Conservation (phyloP, 2,888 invertebrate species). For the Zaprionus obscuricornis region DNA sequence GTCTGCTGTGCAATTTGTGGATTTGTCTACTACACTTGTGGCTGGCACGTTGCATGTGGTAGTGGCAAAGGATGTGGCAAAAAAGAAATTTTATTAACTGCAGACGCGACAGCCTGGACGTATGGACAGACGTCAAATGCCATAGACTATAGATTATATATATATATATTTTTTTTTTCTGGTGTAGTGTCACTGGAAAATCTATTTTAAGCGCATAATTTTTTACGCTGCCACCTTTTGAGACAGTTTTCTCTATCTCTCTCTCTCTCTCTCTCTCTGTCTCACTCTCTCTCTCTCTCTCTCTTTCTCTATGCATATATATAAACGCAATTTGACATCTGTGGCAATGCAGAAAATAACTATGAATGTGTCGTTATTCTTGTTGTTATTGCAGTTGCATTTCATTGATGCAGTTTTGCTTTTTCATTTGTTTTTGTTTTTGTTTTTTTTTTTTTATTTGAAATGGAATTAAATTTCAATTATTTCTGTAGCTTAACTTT, state of each 20-base stretch:
- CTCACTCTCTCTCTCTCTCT: background rate
- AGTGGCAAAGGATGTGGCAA: constrained; percentile 56
- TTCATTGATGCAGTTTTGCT: constrained; percentile 15
- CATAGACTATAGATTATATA: constrained; percentile 17
- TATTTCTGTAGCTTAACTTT: no score
- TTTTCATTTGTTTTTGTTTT: constrained; percentile 36
- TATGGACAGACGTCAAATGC: constrained; percentile 21
- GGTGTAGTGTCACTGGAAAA: constrained; percentile 57
- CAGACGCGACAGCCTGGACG: constrained; percentile 55
- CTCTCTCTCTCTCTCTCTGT: background rate
- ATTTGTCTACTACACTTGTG: constrained; percentile 48
- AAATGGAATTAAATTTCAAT: constrained; percentile 38
- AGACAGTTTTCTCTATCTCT: constrained; percentile 24
- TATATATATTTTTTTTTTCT: constrained; percentile 11
- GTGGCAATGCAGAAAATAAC: constrained; percentile 30
- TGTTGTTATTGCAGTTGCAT: no score
- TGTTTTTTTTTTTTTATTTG: constrained; percentile 41
- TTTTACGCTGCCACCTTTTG: constrained; percentile 66
- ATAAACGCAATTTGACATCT: constrained; percentile 64
- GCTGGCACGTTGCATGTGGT: constrained; percentile 37
- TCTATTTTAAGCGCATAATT: constrained; percentile 73
- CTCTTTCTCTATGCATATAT: constrained; percentile 40
- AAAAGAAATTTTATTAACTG: constrained; percentile 66
- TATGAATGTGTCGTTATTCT: constrained; percentile 12
- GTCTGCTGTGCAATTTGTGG: constrained; percentile 16